phyloP scores from a whole-genome alignment of 2,888 invertebrate species.

The Polymixis lichenea region DNA sequence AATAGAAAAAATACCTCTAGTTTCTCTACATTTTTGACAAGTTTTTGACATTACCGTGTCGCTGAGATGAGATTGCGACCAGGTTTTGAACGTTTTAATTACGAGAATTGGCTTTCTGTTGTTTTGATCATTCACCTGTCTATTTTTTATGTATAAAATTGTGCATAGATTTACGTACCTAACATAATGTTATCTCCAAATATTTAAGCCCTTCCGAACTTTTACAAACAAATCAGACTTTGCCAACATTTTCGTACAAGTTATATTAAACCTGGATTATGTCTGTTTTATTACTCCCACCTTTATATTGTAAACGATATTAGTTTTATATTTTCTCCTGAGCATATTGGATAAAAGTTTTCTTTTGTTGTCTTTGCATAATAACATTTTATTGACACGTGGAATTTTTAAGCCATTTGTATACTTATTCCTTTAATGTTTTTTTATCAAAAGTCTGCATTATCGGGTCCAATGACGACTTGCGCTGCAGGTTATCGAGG shows the following conservation, averaged over 20 bases:
- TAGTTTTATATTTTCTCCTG: conserved; percentile 15
- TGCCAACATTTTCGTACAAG: conserved; percentile 30
- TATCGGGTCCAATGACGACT: neutral
- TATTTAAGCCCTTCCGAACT: conserved; percentile 32
- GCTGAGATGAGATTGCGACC: too few relatives aligned
- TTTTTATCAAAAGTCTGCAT: neutral
- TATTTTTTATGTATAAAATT: neutral
- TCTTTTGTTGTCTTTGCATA: neutral
- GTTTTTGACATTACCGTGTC: too few relatives aligned
- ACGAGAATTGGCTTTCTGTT: too few relatives aligned
- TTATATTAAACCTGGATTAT: conserved; percentile 41
- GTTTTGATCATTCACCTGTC: too few relatives aligned
- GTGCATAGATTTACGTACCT: neutral
- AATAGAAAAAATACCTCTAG: too few relatives aligned
- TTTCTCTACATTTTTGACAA: too few relatives aligned
- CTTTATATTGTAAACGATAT: conserved; percentile 38
- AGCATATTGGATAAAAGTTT: conserved; percentile 35
- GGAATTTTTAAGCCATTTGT: neutral
- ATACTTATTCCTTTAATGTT: neutral
- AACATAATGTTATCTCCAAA: conserved; percentile 14
- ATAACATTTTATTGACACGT: conserved; percentile 25
- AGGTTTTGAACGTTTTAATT: too few relatives aligned
- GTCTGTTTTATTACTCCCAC: conserved; percentile 33
- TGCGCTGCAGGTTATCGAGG: conserved; percentile 9
- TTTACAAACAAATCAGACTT: conserved; percentile 41